Evolutionary conservation across 1,140 invertebrate genomes (phyloP).

Genomic region (Caenorhabditis inopinata): DNA sequence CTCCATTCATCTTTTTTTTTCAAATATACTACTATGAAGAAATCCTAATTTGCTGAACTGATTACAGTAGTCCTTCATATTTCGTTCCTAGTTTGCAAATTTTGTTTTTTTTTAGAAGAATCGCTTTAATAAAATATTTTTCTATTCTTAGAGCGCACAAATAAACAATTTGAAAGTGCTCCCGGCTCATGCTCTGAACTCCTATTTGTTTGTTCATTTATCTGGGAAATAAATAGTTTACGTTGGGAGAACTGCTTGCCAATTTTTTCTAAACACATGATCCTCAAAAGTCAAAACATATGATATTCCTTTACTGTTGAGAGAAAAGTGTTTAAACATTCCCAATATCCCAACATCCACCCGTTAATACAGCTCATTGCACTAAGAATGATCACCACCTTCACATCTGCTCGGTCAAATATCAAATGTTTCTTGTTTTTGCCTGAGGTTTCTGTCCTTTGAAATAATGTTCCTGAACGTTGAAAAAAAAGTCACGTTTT

Average conservation of each 20-base stretch:
- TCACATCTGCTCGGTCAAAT: too few relatives aligned
- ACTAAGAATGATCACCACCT: too few relatives aligned
- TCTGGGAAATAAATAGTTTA: not conserved
- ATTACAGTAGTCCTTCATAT: too few relatives aligned
- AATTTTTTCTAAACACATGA: slow-evolving; percentile 28
- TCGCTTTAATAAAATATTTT: too few relatives aligned
- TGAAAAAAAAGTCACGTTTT: too few relatives aligned
- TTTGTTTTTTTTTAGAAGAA: too few relatives aligned
- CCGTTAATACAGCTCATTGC: not conserved
- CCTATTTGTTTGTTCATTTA: slow-evolving; percentile 14
- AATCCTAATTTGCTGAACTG: too few relatives aligned
- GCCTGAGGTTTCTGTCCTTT: not conserved
- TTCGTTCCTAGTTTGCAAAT: too few relatives aligned
- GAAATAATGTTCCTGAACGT: too few relatives aligned
- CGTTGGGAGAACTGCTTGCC: not conserved
- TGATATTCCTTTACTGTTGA: slow-evolving; percentile 1
- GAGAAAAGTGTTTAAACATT: not conserved
- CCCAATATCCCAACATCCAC: not conserved
- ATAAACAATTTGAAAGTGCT: too few relatives aligned
- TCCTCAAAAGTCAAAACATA: slow-evolving; percentile 23
- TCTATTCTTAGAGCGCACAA: too few relatives aligned
- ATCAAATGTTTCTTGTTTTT: not conserved
- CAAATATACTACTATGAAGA: too few relatives aligned
- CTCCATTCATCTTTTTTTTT: not conserved
- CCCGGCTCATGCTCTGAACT: not conserved